Evolutionary conservation across 2,113 vertebrate species (phyloP).

Genomic region (Ageneiosus marmoratus): DNA sequence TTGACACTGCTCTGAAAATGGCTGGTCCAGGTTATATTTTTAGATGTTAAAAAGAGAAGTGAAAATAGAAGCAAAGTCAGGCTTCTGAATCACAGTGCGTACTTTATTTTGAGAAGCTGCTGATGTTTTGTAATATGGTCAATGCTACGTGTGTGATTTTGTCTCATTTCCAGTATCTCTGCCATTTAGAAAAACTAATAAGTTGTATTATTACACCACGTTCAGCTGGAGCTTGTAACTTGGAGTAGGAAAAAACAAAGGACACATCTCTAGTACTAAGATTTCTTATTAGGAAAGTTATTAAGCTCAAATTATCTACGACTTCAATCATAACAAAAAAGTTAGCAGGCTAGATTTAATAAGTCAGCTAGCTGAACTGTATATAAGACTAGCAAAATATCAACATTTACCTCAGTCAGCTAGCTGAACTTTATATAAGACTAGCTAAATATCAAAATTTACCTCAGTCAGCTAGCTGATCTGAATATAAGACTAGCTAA

Average conservation of each 20-base stretch:
- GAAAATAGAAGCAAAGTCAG: not conserved
- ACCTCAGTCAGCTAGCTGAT: not conserved
- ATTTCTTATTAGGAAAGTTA: not conserved
- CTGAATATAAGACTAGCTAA: not conserved
- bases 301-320: not conserved
- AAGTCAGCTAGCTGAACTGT: too few relatives aligned
- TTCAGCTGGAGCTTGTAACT: not conserved
- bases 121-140: not conserved
- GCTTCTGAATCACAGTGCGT: not conserved
- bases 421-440: not conserved
- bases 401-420: not conserved
- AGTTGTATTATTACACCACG: not conserved
- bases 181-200: not conserved
- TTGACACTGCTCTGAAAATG: not conserved
- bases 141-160: not conserved
- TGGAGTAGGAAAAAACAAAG: not conserved
- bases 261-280: not conserved
- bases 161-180: not conserved
- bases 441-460: not conserved
- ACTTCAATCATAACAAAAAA: not conserved
- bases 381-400: not conserved
- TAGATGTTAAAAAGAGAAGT: slow-evolving; percentile 3
- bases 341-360: too few relatives aligned
- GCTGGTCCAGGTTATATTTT: not conserved
- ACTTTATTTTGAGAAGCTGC: not conserved